Base-by-base conservation (phyloP, 2,888 invertebrate species). In the Didymodactylos carnosus region DNA sequence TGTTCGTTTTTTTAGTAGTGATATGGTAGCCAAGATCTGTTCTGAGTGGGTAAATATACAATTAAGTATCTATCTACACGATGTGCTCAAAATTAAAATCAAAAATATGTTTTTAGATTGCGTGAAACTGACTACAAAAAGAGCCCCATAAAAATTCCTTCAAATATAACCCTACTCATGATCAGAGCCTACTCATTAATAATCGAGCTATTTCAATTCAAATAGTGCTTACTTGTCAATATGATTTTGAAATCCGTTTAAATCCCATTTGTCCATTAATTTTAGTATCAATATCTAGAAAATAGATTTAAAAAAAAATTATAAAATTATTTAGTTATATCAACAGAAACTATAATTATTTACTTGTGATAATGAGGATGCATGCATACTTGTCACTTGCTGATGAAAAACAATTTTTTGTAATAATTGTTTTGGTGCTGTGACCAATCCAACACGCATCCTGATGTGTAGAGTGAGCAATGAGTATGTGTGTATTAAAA, bases 371-470 rank as follows among this genome's bases (percentile, higher is more conserved):
- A 89, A 79, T 4, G 87, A 86, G 72, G 88, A 86, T 6, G 87
- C 85, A 79, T 89, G 88, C 72, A 88, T 81, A 75, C 87, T 86
- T 14, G 88, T 88, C 35, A 88, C 88, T 80, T 90, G 89, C 80
- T 88, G 86, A 79, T 90, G 89, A 35, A 89, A 83, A 79, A 89
- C 88, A 46, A 90, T 82, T 39, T 86, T 85, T 16, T 87, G 84
- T 8, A 89, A 82, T 29, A 91, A 79, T 0, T 86, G 86, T 62
- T 86, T 85, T 0, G 90, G 88, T 0, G 89, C 91, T 0, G 89
- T 89, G 39, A 89, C 84, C 85, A 88, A 89, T 19, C 89, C 91
- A 0, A 89, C 82, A 76, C 91, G 86, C 69, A 91, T 82, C 0
- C 91, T 81, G 78, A n/a, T n/a, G n/a, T n/a, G n/a, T n/a, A n/a